Base-by-base conservation (phyloP, 2,888 invertebrate genomes). In the Troides oblongomaculatus region DNA sequence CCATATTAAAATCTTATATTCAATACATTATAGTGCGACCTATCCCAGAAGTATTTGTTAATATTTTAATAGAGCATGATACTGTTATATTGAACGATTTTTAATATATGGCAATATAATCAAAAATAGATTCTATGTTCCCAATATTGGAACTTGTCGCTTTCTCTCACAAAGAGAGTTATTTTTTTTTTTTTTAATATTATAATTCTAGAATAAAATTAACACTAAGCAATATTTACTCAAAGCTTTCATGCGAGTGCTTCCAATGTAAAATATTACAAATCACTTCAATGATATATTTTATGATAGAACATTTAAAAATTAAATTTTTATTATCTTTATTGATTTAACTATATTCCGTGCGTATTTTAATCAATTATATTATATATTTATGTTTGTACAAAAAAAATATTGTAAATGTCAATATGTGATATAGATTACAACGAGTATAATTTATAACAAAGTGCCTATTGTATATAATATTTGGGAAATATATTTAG, bases 341-440 rank as follows among this genome's bases (percentile, higher is more conserved):
- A 57, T 21, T 21, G 7, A 23, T 57, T 18, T 58, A 39, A 39
- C 56, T 67, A 68, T 63, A 39, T 53, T 69, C 59, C 46, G 64
- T 69, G 62, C 25, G 65, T 65, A 62, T 59, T 73, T 75, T 50
- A 50, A 14, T 50, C 50, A 18, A 50, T 50, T 14, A 50, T 18
- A 50, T 50, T 73, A 64, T 72, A 72, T 74, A 72, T 70, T 72
- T 71, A 69, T 72, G 72, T 72, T 73, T 66, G 71, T 72, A 73
- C 67, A 71, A 74, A 39, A 68, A 21, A 66, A 69, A 69, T 72
- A 71, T 65, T 66, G 75, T 83, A 84, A 77, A 81, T 83, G 80
- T 85, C 81, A 79, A 85, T 84, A 85, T 91, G 91, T 91, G 91
- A 91, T 91, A 91, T 91, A 90, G 90, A 83, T 80, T 89, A 90